Conservation (phyloP, 1,140 invertebrate species). For the Chrysopa pallens region DNA sequence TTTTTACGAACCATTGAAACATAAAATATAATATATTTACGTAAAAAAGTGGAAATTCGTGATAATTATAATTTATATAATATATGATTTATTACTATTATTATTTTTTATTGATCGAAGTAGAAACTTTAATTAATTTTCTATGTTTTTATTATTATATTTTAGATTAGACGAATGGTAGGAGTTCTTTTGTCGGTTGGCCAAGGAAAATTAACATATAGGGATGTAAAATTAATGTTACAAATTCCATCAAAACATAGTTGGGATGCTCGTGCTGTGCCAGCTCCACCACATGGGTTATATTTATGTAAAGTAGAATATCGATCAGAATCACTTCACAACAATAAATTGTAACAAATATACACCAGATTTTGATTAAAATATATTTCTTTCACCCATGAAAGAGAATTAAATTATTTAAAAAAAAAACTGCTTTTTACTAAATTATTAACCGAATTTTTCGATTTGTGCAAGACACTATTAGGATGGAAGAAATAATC, state of each 20-base stretch:
- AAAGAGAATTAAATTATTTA: too few species aligned
- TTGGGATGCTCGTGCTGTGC: constrained; percentile 31
- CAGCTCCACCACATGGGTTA: constrained; percentile 41
- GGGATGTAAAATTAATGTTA: constrained; percentile 49
- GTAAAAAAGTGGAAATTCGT: too few species aligned
- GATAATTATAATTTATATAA: background rate
- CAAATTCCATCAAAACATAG: constrained; percentile 48
- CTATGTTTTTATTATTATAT: too few species aligned
- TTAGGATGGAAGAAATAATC: too few species aligned
- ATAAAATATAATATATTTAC: too few species aligned
- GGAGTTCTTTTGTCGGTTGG: constrained; percentile 39
- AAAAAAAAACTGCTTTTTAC: too few species aligned
- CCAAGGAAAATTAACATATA: constrained; percentile 30
- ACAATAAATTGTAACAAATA: too few species aligned
- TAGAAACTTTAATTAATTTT: constrained; percentile 8
- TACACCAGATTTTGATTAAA: too few species aligned
- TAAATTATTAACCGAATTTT: too few species aligned
- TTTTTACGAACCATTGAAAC: too few species aligned
- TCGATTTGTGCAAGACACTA: too few species aligned
- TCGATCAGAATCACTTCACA: background rate
- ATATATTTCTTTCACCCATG: too few species aligned
- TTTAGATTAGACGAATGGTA: constrained; percentile 53
- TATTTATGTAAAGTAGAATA: constrained; percentile 52
- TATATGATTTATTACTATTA: background rate
- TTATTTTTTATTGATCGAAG: background rate